A percentile compares a stretch with the other conserved stretches of the same genome.
phyloP scores from a whole-genome alignment of 2,797 vertebrate genomes.

The Megalops cyprinoides region DNA sequence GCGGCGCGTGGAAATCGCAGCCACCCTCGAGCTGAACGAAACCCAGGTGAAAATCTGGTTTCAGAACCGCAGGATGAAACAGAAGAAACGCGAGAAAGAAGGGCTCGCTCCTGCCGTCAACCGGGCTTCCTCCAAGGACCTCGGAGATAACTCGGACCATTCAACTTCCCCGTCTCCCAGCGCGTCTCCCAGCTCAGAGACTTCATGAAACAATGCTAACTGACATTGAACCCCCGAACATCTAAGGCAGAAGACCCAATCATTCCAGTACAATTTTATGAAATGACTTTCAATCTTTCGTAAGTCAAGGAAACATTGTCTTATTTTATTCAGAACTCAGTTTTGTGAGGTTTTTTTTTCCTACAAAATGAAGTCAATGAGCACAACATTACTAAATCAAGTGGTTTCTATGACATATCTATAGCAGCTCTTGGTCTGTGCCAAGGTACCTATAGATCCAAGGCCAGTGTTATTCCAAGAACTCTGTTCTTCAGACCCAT shows the following conservation, averaged over 20 bases:
- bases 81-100: slow-evolving; percentile 95
- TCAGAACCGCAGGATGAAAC: slow-evolving; percentile 97
- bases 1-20: slow-evolving; percentile 90
- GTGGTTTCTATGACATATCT: background rate
- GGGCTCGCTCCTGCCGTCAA: slow-evolving; percentile 60
- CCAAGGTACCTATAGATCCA: background rate
- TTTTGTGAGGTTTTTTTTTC: background rate
- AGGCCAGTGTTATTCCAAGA: background rate
- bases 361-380: background rate
- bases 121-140: slow-evolving; percentile 57
- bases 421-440: background rate
- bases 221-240: slow-evolving; percentile 33
- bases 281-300: background rate
- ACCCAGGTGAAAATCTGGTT: slow-evolving; percentile 99
- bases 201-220: slow-evolving; percentile 63
- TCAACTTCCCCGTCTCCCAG: slow-evolving; percentile 80
- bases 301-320: background rate
- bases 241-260: background rate
- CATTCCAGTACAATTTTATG: background rate
- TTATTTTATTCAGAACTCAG: background rate
- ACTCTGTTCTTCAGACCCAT: background rate
- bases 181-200: slow-evolving; percentile 78
- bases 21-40: slow-evolving; percentile 81
- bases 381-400: background rate
- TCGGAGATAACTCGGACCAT: slow-evolving; percentile 80